phyloP scores from a whole-genome alignment of 2,113 vertebrate species.

The Myanophis thanlyinensis region DNA sequence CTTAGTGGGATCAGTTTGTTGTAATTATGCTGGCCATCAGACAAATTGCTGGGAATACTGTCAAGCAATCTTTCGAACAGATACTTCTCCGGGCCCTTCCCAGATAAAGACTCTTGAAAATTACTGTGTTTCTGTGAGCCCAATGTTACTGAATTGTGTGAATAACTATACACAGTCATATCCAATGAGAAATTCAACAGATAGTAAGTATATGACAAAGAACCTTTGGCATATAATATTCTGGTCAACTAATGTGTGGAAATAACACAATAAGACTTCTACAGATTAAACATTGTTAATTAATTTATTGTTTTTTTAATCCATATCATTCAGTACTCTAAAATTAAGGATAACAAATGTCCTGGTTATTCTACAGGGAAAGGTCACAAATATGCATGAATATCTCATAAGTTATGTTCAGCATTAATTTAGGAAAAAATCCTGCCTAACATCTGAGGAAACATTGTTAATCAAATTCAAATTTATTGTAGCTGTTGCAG shows the following conservation, averaged over 20 bases:
- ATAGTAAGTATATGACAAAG: slow-evolving; percentile 80
- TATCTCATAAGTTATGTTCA: neutral
- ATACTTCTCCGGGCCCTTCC: slow-evolving; percentile 92
- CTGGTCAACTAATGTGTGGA: slow-evolving; percentile 14
- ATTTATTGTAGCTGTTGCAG: too few relatives aligned
- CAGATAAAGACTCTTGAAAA: slow-evolving; percentile 94
- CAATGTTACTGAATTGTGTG: slow-evolving; percentile 90
- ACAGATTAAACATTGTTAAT: neutral
- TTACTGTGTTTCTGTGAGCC: slow-evolving; percentile 90
- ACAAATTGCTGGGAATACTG: slow-evolving; percentile 97
- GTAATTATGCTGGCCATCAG: slow-evolving; percentile 93
- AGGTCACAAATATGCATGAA: neutral
- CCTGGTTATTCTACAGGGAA: neutral
- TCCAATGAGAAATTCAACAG: slow-evolving; percentile 92
- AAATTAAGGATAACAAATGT: neutral
- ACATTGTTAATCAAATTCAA: neutral
- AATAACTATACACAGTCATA: slow-evolving; percentile 97
- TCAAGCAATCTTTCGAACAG: slow-evolving; percentile 98
- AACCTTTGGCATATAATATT: neutral
- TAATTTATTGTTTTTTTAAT: neutral
- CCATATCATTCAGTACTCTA: neutral
- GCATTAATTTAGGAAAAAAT: neutral
- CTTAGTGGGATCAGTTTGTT: slow-evolving; percentile 94
- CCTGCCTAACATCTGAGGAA: neutral
- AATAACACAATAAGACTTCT: neutral